A percentile compares a stretch with the other conserved stretches of the same genome.
Evolutionary conservation across 2,888 invertebrate genomes (phyloP).

Genomic region (Epinotia ramella): DNA sequence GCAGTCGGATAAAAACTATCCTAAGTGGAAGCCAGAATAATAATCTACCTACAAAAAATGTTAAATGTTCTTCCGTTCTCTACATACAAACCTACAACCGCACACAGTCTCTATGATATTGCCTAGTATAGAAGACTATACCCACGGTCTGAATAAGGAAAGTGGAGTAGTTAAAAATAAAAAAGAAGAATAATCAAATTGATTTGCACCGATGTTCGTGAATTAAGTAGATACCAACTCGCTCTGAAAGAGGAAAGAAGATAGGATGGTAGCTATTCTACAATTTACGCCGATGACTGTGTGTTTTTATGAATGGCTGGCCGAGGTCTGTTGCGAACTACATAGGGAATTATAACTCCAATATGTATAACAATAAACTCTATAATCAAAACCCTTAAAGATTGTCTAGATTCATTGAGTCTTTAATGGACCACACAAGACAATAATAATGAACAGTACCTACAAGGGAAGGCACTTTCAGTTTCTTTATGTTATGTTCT

Average conservation of each 20-base stretch:
- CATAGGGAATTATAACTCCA: slow-evolving; percentile 3
- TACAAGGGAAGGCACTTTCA: slow-evolving; percentile 17
- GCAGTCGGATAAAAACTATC: too few relatives aligned
- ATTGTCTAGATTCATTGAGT: slow-evolving; percentile 7
- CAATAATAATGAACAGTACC: slow-evolving; percentile 19
- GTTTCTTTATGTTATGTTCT: slow-evolving; percentile 5
- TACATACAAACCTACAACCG: too few relatives aligned
- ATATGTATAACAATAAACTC: background rate
- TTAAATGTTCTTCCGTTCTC: too few relatives aligned
- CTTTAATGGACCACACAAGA: slow-evolving; percentile 27
- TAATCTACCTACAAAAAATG: too few relatives aligned
- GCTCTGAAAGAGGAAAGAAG: slow-evolving; percentile 36
- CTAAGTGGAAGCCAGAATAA: too few relatives aligned
- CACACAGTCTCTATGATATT: too few relatives aligned
- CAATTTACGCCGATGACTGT: slow-evolving; percentile 43
- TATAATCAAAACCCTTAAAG: background rate
- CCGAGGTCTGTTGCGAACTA: slow-evolving; percentile 16
- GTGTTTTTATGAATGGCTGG: slow-evolving; percentile 35
- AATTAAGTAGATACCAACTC: slow-evolving; percentile 28
- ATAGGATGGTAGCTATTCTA: slow-evolving; percentile 38
- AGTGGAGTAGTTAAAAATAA: too few relatives aligned
- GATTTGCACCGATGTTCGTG: background rate
- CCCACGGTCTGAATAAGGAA: too few relatives aligned
- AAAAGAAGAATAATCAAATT: background rate
- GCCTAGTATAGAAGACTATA: too few relatives aligned